Evolutionary conservation across 2,888 invertebrate genomes (phyloP), one percentile per base, ranked within the genome.

Genomic region (Schizotus pectinicornis): DNA sequence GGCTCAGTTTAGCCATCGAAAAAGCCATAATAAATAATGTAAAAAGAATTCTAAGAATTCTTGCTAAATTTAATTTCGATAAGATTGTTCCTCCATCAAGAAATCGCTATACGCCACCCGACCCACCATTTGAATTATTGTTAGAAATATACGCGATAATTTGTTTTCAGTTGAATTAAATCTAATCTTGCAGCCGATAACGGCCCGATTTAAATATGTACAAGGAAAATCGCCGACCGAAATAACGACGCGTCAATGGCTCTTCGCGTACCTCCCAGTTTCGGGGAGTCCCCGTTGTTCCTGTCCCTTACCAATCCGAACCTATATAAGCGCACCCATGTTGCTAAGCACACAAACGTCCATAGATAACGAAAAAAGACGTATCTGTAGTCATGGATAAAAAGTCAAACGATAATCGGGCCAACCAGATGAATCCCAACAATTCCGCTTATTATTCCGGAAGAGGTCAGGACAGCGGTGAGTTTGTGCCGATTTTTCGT

Each of bases 361-460:
- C 22, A 22, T 2, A 22, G 22, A 22, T 22, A 22, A 22, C 7
- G n/a, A 1, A 32, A 43, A 43, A 11, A 11, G 13, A 9, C 22
- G 22, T 22, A 5, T 22, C 11, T n/a, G n/a, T n/a, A 32, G 22
- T 31, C 39, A 58, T 58, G 58, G 59, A 59, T 49, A 59, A 55
- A 59, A 43, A 13, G 39, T 11, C 31, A 8, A 33, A 30, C 38
- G 59, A 59, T 34, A 59, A 59, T 36, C 50, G 41, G 9, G 14
- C 59, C 5, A 59, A 59, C 35, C 59, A 59, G 9, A 55, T 39
- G 39, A 59, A 59, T 35, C 55, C 59, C 2, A 59, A 59, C n/a
- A 59, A 59, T 47, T 32, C 39, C 7, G 33, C 51, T 7, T 59
- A 59, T 41, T 47, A 55, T 51, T 31, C 31, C 8, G 51, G 55